Base-by-base conservation (phyloP, 2,797 vertebrate genomes). In the Pipistrellus pipistrellus region DNA sequence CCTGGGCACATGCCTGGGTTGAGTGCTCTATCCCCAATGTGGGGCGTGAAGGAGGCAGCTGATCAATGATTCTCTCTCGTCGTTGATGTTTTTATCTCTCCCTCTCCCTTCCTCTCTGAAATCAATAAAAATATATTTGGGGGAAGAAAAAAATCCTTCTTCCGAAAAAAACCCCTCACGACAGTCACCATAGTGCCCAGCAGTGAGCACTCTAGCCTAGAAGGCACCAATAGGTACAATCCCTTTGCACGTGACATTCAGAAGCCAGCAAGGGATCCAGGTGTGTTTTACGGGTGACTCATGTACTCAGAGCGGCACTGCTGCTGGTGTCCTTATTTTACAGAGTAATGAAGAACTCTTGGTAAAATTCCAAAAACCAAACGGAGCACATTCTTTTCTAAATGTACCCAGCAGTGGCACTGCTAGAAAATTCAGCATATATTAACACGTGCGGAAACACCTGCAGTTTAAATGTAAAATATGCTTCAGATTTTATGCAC, bases 311-410 rank as follows among this genome's bases (percentile, higher is more conserved):
- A 15, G 41, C 9, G 13, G 10, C 27, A 4, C n/a, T 71, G 44
- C 77, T 30, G 1, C 17, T 51, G 59, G 17, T 35, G 7, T 32
- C 71, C 11, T 73, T 84, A 32, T 57, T 64, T 92, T 69, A 53
- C 64, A 83, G 48, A 87, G 69, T 4, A 12, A 64, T 27, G 57
- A 88, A 35, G 21, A 75, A 57, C 62, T 90, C 62, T 78, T 87
- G 86, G 77, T 88, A 69, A 71, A 44, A 68, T 62, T 78, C 38
- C 94, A 90, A 84, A 53, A 44, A 11, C 11, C 27, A 84, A 92
- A 53, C 25, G 4, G 27, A 86, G 27, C 53, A 35, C 55, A 23
- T 12, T 32, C 55, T 57, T 82, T 32, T 51, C 73, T 89, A 27
- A 2, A 25, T 44, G n/a, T 69, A 21, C 20, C 17, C 21, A 32